Conservation (phyloP, 2,113 vertebrate species). For the Myodes glareolus region DNA sequence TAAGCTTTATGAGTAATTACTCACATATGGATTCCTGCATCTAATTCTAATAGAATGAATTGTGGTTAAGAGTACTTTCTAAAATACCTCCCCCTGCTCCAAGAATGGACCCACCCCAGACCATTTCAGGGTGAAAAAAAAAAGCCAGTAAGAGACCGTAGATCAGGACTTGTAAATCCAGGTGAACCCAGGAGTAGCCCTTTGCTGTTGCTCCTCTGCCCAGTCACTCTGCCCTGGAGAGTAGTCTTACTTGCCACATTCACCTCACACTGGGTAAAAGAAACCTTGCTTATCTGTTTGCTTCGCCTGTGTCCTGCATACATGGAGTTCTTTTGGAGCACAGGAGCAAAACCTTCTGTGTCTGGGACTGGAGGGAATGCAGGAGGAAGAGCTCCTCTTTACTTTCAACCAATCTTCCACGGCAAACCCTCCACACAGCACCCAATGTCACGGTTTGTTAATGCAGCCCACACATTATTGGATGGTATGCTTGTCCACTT, state of each 20-base stretch:
- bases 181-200: background rate
- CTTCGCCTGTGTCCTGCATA: background rate
- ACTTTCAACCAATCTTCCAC: background rate
- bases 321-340: background rate
- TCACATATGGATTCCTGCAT: background rate
- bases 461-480: background rate
- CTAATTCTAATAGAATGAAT: background rate
- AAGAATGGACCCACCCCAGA: background rate
- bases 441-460: background rate
- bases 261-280: background rate
- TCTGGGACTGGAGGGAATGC: too few relatives aligned
- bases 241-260: background rate
- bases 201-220: background rate
- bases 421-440: background rate
- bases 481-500: background rate
- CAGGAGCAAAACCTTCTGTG: background rate
- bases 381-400: background rate
- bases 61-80: background rate
- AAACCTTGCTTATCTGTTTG: background rate
- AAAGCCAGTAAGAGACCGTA: too few relatives aligned
- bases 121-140: background rate
- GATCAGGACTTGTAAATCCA: background rate
- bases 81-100: background rate
- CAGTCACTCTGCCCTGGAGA: background rate
- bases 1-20: background rate